These are phyloP conservation scores for Phyto melanocephala DNA, from an alignment of 2,888 invertebrate species.

Conservation along the genomic window DNA sequence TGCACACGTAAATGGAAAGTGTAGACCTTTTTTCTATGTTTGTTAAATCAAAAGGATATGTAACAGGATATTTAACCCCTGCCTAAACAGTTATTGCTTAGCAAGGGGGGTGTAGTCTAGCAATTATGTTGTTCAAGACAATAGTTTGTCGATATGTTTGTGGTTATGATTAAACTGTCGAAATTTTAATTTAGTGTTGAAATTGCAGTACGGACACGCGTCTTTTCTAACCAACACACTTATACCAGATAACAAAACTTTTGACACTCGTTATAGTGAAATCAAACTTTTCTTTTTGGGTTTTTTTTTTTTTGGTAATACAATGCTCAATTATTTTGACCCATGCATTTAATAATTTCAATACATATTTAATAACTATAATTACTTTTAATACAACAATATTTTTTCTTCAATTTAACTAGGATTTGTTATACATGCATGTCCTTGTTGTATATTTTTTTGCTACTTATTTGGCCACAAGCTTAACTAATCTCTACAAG, in stretches of 20 bases:
- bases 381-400: constrained; percentile 58
- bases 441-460: constrained; percentile 5
- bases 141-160: constrained; percentile 62
- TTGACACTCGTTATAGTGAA: constrained; percentile 39
- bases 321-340: constrained; percentile 56
- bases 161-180: constrained; percentile 73
- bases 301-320: constrained; percentile 7
- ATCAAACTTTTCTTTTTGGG: constrained; percentile 10
- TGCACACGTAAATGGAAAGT: constrained; percentile 62
- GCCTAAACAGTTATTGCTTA: neutral
- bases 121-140: constrained; percentile 46
- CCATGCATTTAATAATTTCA: constrained; percentile 54
- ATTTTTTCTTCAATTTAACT: constrained; percentile 8
- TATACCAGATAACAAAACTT: neutral
- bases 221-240: neutral
- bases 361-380: constrained; percentile 62
- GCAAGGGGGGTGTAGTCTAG: constrained; percentile 20
- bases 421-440: constrained; percentile 31
- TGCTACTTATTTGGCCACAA: constrained; percentile 12
- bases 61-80: constrained; percentile 63
- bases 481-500: constrained; percentile 35
- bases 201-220: constrained; percentile 66
- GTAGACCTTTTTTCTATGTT: neutral
- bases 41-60: constrained; percentile 15
- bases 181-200: constrained; percentile 69